Evolutionary conservation across 1,140 invertebrate genomes (phyloP), one percentile per base, ranked within the genome.

Genomic region (Formica selysi): DNA sequence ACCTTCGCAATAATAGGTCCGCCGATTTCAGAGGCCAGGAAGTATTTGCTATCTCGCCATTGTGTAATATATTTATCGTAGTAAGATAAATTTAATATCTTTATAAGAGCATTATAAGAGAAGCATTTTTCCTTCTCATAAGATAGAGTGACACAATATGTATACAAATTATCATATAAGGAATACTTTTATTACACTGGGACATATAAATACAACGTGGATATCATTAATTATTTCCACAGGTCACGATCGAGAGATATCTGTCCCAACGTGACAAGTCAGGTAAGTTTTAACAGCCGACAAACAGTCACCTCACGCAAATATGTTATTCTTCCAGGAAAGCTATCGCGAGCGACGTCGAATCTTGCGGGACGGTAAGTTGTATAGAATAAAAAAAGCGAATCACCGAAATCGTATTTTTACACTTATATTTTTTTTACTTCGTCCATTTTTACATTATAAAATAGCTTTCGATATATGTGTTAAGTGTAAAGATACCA

Each of bases 341-440:
- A 61, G 10, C 71, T 81, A 76, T 81, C 70, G 54, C 59, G 26
- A 44, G 41, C 48, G 26, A 74, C 51, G 57, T 22, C 71, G 73
- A 78, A 73, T 65, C 32, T 59, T 51, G 36, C 8, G 26, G 76
- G n/a, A 78, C 54, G 32, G 61, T 48, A 8, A 38, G 29, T 80
- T 54, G 59, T 19, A 29, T 29, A n/a, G 29, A 78, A 68, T 84
- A 86, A 54, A 76, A 79, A 83, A 76, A 62, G 10, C 86, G 61
- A 89, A 70, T 36, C 29, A 29, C 26, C 22, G 48, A 44, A 51
- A 4, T 59, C 88, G 70, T 87, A 70, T 67, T 91, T 86, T 91
- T 90, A 93, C 90, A 92, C 88, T 84, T 93, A 90, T 93, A 93
- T 94, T 93, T 93, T 88, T 89, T 91, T 89, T 26, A 68, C 44